Percentiles rank a stretch among this genome's conserved stretches.
Conservation (phyloP, 1,140 invertebrate species). For the Calliopsis andreniformis region DNA sequence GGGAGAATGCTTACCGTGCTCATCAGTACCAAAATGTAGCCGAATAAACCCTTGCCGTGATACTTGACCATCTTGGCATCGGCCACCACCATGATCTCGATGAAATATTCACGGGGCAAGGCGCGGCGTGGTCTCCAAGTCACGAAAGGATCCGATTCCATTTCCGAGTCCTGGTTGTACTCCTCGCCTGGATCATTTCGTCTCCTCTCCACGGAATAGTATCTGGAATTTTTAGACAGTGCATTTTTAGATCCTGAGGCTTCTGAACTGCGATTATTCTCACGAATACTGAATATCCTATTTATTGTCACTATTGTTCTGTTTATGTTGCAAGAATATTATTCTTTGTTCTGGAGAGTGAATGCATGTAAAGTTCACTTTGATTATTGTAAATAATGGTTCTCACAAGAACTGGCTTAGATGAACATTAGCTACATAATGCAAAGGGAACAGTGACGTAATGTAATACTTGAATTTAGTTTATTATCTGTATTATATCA, state of each 20-base stretch:
- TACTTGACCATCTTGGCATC: constrained; percentile 90
- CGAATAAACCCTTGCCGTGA: constrained; percentile 84
- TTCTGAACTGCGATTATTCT: too few relatives aligned
- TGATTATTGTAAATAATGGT: too few relatives aligned
- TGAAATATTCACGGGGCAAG: constrained; percentile 85
- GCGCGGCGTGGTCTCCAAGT: constrained; percentile 73
- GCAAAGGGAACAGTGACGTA: too few relatives aligned
- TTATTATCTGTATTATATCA: too few relatives aligned
- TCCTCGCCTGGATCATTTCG: constrained; percentile 49
- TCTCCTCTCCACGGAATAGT: constrained; percentile 52
- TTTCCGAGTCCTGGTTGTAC: constrained; percentile 53
- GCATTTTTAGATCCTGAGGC: background rate
- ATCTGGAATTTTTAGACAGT: constrained; percentile 45
- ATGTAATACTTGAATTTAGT: too few relatives aligned
- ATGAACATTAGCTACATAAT: too few relatives aligned
- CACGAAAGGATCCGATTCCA: constrained; percentile 64
- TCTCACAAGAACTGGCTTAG: too few relatives aligned
- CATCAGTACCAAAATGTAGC: constrained; percentile 91
- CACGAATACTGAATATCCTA: too few relatives aligned
- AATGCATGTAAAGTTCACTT: too few relatives aligned
- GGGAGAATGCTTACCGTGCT: constrained; percentile 84
- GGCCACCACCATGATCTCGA: constrained; percentile 91
- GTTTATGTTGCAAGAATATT: too few relatives aligned
- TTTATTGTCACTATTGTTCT: too few relatives aligned
- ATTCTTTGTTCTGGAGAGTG: too few relatives aligned